Base-by-base conservation (phyloP, 2,113 vertebrate species). In the Pygoscelis antarcticus region DNA sequence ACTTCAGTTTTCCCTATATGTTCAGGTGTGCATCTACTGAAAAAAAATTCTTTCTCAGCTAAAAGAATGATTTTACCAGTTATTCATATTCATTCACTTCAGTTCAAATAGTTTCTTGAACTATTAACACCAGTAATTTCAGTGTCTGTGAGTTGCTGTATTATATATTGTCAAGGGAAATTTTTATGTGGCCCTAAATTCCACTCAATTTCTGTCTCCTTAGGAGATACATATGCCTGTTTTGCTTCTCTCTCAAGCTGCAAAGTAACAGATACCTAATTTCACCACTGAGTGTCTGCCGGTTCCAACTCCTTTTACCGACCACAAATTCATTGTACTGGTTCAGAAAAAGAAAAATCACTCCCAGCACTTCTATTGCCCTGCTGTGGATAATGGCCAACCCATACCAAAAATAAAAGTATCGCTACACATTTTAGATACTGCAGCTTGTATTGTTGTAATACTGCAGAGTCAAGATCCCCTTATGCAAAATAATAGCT, bases 401-500 rank as follows among this genome's bases (percentile, higher is more conserved):
- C 20, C 68, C 72, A 49, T 13, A 58, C 11, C 0, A 2, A 92
- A 94, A 93, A 79, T 42, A 93, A 87, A 93, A 93, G 65, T 57
- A 85, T 83, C 60, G 38, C 66, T 92, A 91, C 42, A 58, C 65
- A 72, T 95, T 92, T 85, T 89, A 89, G 87, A 38, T 92, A 58
- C 78, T 60, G 80, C 44, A 82, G 87, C 90, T 91, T 26, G 76
- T 69, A 94, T 93, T 71, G 32, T 86, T 92, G 60, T 25, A 91
- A 32, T 58, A 87, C 72, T 83, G 61, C 25, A 86, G 95, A 95
- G 77, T 42, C 52, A 70, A 93, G 60, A 69, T 87, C 78, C 85
- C 52, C 38, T 82, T 81, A 95, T 87, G 69, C 81, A 97, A 97
- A 98, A 97, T 96, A 96, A 92, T 94, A 98, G 96, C 95, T 96